Conservation (phyloP, 1,140 invertebrate genomes). For the Maniola jurtina region DNA sequence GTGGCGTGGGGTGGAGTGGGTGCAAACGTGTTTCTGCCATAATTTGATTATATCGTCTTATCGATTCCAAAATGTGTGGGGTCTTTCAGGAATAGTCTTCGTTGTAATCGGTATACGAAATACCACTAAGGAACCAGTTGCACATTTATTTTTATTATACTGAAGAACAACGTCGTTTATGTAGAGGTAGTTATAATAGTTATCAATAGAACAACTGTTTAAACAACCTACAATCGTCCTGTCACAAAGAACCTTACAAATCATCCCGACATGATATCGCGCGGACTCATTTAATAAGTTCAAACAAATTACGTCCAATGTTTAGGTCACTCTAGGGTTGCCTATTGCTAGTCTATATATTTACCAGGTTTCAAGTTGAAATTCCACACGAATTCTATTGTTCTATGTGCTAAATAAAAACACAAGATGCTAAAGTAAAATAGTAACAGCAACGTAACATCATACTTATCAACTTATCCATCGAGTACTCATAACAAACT, state of each 20-base stretch:
- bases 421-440: no score
- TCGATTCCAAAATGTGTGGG: no score
- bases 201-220: constrained; percentile 11
- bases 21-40: no score
- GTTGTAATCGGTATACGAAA: background rate
- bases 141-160: background rate
- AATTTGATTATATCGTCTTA: no score
- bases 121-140: background rate
- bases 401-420: no score
- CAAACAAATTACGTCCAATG: constrained; percentile 8
- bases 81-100: background rate
- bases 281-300: constrained; percentile 11
- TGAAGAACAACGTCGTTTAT: background rate
- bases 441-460: no score
- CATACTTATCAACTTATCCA: no score
- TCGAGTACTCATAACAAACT: no score
- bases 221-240: constrained; percentile 6
- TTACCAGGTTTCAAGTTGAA: no score
- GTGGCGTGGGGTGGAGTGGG: no score
- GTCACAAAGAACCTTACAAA: constrained; percentile 7
- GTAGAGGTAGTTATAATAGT: no score
- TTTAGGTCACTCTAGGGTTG: background rate
- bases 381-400: no score
- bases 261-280: constrained; percentile 3
- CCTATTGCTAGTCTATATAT: background rate